Evolutionary conservation across 2,113 vertebrate genomes (phyloP), one percentile per base, ranked within the genome.

Genomic region (Crotalus viridis): DNA sequence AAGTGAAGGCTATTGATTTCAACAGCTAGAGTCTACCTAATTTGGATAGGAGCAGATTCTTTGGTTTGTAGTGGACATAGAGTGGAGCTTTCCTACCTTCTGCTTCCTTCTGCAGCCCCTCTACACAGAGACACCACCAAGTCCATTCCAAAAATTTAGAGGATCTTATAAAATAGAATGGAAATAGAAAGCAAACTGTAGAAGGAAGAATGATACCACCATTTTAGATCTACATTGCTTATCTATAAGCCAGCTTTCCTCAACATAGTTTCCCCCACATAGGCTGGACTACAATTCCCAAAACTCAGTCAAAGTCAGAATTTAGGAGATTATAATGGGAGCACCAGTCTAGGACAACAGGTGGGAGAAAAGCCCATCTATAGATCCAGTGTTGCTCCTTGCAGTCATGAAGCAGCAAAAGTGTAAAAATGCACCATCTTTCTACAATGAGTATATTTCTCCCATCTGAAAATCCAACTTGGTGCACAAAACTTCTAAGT

Each of bases 341-440:
- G 33, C 33, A 81, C 17, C 9, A 39, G 6, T 81, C 15, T 81
- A 81, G 69, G 69, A 15, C 33, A 81, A 39, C 69, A 43, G 74
- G 7, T 81, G 39, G 74, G 33, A 81, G 74, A 39, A 51, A 81
- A 81, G 95, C 93, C 90, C 52, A 92, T 93, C 92, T 94, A 69
- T 85, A 89, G 33, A 89, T 28, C 91, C 48, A 81, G n/a, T 91
- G 95, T 95, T 96, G 61, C 93, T 95, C 55, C 95, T 95, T 94
- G 24, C 89, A 93, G 94, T 89, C 89, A 96, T 59, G 95, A 85
- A 93, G 94, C 92, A 94, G 74, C 93, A 57, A 94, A 92, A 87
- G 94, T 96, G 90, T 46, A 94, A 95, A 96, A 96, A 96, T 92
- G 95, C 95, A 94, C 46, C 52, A 93, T 86, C 92, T 81, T 43